Conservation (phyloP, 2,888 invertebrate genomes). For the Thumatha senex region DNA sequence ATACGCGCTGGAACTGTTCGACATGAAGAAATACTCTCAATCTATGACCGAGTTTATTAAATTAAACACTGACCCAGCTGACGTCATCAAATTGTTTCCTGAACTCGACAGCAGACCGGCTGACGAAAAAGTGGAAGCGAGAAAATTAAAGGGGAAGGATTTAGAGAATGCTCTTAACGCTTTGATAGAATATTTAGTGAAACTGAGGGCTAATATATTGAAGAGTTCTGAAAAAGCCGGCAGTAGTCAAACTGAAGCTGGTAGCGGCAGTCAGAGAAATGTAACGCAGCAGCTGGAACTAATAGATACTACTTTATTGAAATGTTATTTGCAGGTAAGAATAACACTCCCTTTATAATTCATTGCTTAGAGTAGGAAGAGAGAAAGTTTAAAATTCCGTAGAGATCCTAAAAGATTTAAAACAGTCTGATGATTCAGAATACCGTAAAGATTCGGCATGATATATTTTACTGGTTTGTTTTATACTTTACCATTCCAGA, state of each 20-base stretch:
- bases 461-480: too few species aligned
- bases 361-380: neutral
- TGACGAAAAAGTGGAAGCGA: constrained; percentile 41
- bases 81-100: constrained; percentile 97
- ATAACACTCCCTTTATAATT: neutral
- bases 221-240: constrained; percentile 22
- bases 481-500: too few species aligned
- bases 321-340: constrained; percentile 95
- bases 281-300: constrained; percentile 87
- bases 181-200: constrained; percentile 94
- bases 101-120: constrained; percentile 87
- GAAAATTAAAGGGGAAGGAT: constrained; percentile 90
- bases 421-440: too few species aligned
- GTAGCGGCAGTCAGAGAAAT: constrained; percentile 55
- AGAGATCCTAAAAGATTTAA: too few species aligned
- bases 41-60: constrained; percentile 96
- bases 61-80: constrained; percentile 95
- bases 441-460: too few species aligned
- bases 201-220: constrained; percentile 85
- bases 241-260: constrained; percentile 39
- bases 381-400: neutral
- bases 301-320: constrained; percentile 98
- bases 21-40: constrained; percentile 92
- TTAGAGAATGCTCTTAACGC: constrained; percentile 94
- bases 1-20: constrained; percentile 95